Base-by-base conservation (phyloP, 1,140 invertebrate species). In the Tetranychus cinnabarinus region DNA sequence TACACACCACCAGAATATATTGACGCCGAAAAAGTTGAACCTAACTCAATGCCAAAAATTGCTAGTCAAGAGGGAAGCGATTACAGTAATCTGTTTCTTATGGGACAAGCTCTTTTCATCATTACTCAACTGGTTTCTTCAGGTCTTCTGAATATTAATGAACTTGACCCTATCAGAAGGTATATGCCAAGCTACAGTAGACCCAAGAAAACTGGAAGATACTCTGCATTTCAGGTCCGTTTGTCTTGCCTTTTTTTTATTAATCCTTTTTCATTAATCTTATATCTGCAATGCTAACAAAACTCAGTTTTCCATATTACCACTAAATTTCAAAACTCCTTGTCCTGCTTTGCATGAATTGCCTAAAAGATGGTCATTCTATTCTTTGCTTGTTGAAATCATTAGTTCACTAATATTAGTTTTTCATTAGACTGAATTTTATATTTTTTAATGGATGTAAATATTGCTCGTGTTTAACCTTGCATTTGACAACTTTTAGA, bases 171-270 rank as follows among this genome's bases (percentile, higher is more conserved):
- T 1, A 88, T 97, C 62, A 76, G 91, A 61, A 78, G 95, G 50
- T 93, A 97, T 76, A 76, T 97, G 60, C 92, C 93, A 2, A 95
- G 91, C 1, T 92, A 90, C 70, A 93, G 93, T 71, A 76, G 93
- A 58, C 93, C 93, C 0, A 75, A 86, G 55, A 82, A 83, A 70
- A 88, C 82, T 52, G 88, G 87, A 58, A 76, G 91, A 62, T 96
- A 97, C 74, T 96, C 91, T 1, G 88, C 90, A 48, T 97, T 97
- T 75, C 89, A 97, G 80, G 91, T 95, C 73, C 7, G 70, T 69
- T 62, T 42, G 39, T 42, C 10, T 42, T 10, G 10, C 5, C 39
- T 42, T 42, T 42, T 42, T 6, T 6, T 42, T 42, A 5, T 42
- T 6, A 42, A 6, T 42, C 39, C 5, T 10, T 42, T 6, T 42